Base-by-base conservation (phyloP, 2,113 vertebrate species). In the Eclectus roratus region DNA sequence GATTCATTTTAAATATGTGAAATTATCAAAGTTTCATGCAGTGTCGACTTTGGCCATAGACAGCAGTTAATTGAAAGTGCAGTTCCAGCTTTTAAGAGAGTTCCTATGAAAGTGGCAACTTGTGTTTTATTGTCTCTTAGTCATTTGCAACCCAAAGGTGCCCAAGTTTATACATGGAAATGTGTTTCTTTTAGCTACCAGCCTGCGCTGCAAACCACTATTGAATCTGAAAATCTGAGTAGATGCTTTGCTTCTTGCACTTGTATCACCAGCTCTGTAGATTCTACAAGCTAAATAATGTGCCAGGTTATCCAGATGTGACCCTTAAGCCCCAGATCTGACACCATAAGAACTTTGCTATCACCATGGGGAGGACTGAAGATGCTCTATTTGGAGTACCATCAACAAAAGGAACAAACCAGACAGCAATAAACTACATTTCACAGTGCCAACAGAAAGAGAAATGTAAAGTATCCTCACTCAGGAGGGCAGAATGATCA, bases 21-120 rank as follows among this genome's bases (percentile, higher is more conserved):
- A 96, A 94, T 96, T 96, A 96, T 96, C 93, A 91, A 97, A 97
- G 91, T 96, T 96, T 96, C 93, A 97, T 96, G 93, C 64, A 94
- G 73, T 70, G 87, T 89, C 49, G 1, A 56, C 86, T 96, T 80
- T 85, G 92, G 94, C 94, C 85, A 95, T 96, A 91, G 91, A 91
- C 21, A 9, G 95, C 58, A 89, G 73, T 89, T 96, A 97, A 97
- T 85, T 95, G 93, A 96, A 97, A 95, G 85, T 7, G 6, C 76
- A 81, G 70, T 82, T 91, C 85, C 76, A 76, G 76, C n/a, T 29
- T 95, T 92, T 88, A 89, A 96, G 91, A 88, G 79, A 37, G 61
- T 84, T 83, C 56, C 72, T 49, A 64, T 87, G 83, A 93, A 95
- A 93, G 60, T 68, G 49, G 85, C 56, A 95, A 49, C 70, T 79